phyloP scores from a whole-genome alignment of 2,113 vertebrate species.

The Atrichornis clamosus region DNA sequence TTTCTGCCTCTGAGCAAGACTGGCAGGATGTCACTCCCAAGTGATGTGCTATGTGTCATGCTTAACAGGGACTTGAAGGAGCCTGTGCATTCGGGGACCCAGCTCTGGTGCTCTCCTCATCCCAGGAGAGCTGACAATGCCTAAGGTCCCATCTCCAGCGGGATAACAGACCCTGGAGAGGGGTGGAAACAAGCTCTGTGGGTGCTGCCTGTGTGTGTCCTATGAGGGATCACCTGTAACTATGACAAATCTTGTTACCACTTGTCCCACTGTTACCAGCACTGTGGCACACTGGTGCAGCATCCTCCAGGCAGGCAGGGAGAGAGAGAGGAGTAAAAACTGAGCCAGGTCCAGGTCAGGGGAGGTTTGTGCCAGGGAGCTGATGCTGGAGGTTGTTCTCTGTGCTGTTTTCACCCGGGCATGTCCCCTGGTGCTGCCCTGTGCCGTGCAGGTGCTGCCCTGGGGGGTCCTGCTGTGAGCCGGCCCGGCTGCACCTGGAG shows the following conservation, averaged over 20 bases:
- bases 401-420: rapidly evolving
- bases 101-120: neutral
- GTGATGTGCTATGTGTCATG: neutral
- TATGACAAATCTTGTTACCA: neutral
- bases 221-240: neutral
- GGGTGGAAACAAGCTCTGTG: neutral
- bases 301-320: neutral
- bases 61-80: neutral
- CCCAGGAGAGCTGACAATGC: neutral
- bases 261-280: neutral
- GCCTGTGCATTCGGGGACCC: neutral
- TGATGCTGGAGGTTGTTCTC: neutral
- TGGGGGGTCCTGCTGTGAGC: slow-evolving; percentile 55
- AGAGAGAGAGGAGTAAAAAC: neutral
- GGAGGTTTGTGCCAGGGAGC: neutral
- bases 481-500: slow-evolving; percentile 62
- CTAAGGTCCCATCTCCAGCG: neutral
- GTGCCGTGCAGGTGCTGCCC: slow-evolving; percentile 40
- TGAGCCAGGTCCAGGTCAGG: neutral
- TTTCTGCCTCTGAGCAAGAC: neutral
- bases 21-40: neutral
- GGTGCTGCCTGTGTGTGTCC: rapidly evolving
- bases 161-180: neutral
- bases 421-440: neutral
- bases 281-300: neutral